Percentiles rank a stretch among this genome's conserved stretches.
Conservation (phyloP, 2,888 invertebrate genomes). For the Habrosyne pyritoides region DNA sequence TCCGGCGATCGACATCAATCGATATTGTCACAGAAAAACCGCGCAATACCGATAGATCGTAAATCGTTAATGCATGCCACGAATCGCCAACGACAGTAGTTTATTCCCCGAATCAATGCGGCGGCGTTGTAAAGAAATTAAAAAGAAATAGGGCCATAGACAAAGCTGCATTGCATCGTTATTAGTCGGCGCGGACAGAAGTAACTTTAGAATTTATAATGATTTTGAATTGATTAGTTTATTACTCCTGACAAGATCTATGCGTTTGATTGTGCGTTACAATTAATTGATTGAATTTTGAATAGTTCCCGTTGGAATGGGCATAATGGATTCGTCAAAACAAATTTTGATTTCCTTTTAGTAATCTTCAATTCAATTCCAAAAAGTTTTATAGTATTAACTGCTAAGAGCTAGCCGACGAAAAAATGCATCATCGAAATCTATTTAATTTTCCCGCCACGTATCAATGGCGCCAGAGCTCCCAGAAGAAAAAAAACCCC, state of each 20-base stretch:
- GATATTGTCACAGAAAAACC: background rate
- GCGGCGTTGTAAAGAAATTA: conserved; percentile 70
- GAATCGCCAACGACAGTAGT: conserved; percentile 33
- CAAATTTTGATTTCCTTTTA: too few relatives aligned
- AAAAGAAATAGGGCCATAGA: conserved; percentile 74
- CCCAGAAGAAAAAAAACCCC: conserved; percentile 34
- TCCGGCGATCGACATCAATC: conserved; percentile 3
- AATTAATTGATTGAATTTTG: conserved; percentile 36
- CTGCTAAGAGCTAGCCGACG: too few relatives aligned
- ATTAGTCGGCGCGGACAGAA: conserved; percentile 39
- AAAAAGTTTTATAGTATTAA: too few relatives aligned
- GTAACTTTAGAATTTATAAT: conserved; percentile 56
- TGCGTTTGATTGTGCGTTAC: conserved; percentile 33
- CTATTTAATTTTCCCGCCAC: conserved; percentile 35
- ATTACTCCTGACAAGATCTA: conserved; percentile 44
- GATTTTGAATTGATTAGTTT: conserved; percentile 51
- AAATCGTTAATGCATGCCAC: conserved; percentile 24
- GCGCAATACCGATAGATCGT: background rate
- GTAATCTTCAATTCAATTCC: too few relatives aligned
- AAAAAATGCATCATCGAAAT: background rate
- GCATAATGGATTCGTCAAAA: too few relatives aligned
- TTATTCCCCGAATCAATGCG: conserved; percentile 55
- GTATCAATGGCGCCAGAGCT: conserved; percentile 51
- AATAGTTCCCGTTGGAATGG: too few relatives aligned
- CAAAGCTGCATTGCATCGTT: conserved; percentile 48